Evolutionary conservation across 2,113 vertebrate genomes (phyloP), one percentile per base, ranked within the genome.

Genomic region (Craseonycteris thonglongyai): DNA sequence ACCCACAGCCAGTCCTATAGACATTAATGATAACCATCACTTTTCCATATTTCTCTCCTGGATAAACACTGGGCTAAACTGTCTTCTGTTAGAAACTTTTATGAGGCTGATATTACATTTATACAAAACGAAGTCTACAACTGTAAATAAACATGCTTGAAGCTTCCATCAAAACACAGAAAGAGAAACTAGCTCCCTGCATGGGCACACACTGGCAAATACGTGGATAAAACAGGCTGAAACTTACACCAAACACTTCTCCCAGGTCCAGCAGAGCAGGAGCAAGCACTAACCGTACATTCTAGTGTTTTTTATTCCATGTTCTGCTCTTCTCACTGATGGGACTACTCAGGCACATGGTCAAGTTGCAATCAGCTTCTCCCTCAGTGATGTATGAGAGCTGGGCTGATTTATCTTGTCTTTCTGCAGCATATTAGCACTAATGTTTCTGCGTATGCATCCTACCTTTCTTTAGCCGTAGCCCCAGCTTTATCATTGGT

Each of bases 341-440:
- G 98, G 98, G 97, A 98, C 98, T 97, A 98, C 97, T 98, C 98
- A 98, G 98, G 98, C 98, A 98, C 98, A 98, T 98, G 98, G 98
- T 98, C 98, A 98, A 98, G 98, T 98, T 98, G 98, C 98, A 98
- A 97, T 98, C 98, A 98, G 98, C 97, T 97, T 98, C 98, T 97
- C 97, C 93, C 97, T 98, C 93, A 97, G 96, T 98, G 98, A 98
- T 98, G 98, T 97, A 98, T 91, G 97, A 98, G 98, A 98, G 98
- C 98, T 95, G 96, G 96, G 94, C 98, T 98, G 98, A 98, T 98
- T 98, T 98, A 98, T 98, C 98, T 98, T 92, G 98, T 97, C 98
- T 97, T 98, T 97, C 98, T 97, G 97, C 98, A 98, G 98, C 97
- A 98, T 98, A 98, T 98, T 98, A 98, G 98, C 98, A 97, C 97